phyloP scores from a whole-genome alignment of 2,888 invertebrate genomes.

The Pristionchus mayeri region DNA sequence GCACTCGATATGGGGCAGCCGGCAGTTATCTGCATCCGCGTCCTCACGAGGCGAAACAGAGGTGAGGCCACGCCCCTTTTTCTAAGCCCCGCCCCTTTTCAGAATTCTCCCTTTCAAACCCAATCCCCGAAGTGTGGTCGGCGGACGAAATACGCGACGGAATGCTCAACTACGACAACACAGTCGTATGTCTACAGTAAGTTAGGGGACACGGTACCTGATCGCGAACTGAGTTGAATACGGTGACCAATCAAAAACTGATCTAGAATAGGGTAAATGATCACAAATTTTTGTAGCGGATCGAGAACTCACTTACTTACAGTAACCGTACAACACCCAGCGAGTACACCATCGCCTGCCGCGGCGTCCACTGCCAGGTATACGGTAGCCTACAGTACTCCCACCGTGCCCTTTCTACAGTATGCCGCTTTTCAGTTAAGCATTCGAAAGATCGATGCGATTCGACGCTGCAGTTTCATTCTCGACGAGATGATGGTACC shows the following conservation, averaged over 20 bases:
- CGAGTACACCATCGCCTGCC: conserved; percentile 25
- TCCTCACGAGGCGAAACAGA: conserved; percentile 1
- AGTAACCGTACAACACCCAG: background rate
- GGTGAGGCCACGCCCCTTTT: background rate
- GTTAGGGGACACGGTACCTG: background rate
- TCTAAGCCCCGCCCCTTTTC: background rate
- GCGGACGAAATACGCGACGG: background rate
- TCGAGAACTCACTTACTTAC: background rate
- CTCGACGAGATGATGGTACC: background rate
- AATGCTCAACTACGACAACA: background rate
- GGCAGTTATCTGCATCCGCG: background rate
- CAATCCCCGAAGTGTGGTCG: conserved; percentile 24
- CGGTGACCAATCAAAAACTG: background rate
- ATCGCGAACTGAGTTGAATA: background rate
- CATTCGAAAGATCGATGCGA: background rate
- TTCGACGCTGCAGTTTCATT: background rate
- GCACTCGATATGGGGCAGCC: conserved; percentile 4
- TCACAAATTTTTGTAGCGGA: background rate
- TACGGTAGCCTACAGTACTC: conserved; percentile 3
- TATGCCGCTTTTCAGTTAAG: background rate
- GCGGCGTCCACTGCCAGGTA: background rate
- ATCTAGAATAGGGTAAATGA: background rate
- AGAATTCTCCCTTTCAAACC: conserved; percentile 12
- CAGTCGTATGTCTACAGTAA: conserved; percentile 14
- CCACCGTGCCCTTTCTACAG: background rate